phyloP scores from a whole-genome alignment of 2,113 vertebrate species.

The Pan paniscus region DNA sequence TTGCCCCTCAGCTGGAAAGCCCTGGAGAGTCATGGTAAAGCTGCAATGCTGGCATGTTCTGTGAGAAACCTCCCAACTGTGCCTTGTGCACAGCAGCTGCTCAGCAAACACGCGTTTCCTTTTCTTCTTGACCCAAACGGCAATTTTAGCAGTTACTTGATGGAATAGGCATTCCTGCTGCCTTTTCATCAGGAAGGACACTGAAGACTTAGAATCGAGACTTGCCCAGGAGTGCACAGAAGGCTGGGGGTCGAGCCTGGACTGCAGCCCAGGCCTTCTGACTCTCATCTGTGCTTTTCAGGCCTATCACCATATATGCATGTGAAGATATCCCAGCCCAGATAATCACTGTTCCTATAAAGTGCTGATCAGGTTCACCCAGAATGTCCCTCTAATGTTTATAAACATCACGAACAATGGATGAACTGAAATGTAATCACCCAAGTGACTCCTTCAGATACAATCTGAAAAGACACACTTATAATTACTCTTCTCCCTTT shows the following conservation, averaged over 20 bases:
- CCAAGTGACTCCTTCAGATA: neutral
- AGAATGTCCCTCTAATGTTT: neutral
- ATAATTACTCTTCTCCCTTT: neutral
- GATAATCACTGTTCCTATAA: neutral
- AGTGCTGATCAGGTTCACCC: no score
- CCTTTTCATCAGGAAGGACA: neutral
- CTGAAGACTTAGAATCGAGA: neutral
- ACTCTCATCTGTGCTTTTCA: neutral
- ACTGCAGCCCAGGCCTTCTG: accelerated
- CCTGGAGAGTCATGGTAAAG: accelerated
- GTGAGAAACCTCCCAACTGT: accelerated
- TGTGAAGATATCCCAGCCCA: neutral
- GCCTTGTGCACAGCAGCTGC: neutral
- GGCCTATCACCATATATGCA: accelerated
- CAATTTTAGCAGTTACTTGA: neutral
- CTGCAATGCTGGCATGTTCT: neutral
- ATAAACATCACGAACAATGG: accelerated
- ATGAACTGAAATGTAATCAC: neutral
- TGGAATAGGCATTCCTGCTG: neutral
- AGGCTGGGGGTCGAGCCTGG: neutral
- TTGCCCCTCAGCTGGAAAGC: accelerated
- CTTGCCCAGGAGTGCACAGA: accelerated
- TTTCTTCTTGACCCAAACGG: neutral
- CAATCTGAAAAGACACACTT: no score
- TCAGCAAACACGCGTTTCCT: neutral